Evolutionary conservation across 2,113 vertebrate species (phyloP).

Genomic region (Nansenia antarctica): DNA sequence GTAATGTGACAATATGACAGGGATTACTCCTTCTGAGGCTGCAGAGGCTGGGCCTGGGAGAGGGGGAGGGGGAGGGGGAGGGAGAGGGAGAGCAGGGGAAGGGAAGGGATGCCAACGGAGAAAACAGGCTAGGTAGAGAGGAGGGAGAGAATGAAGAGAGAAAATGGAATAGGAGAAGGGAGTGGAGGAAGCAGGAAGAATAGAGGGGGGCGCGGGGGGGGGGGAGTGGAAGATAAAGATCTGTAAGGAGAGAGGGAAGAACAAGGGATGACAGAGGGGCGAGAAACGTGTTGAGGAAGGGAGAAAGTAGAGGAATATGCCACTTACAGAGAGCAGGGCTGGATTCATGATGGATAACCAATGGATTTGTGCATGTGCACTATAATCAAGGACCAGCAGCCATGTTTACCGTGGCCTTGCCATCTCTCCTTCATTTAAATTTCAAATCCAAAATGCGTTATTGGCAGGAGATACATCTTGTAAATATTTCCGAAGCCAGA

Average conservation of each 20-base stretch:
- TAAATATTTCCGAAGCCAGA: too few relatives aligned
- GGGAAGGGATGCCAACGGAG: too few relatives aligned
- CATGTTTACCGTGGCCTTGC: too few relatives aligned
- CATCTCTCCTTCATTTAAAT: too few relatives aligned
- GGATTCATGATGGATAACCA: too few relatives aligned
- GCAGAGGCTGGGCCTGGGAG: slow-evolving; percentile 33
- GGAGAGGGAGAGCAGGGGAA: neutral
- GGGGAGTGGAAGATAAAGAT: neutral
- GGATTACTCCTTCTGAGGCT: slow-evolving; percentile 61
- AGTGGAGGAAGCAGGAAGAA: neutral
- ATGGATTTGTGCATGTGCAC: too few relatives aligned
- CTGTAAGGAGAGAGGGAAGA: neutral
- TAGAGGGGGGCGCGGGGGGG: neutral
- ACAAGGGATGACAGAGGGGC: slow-evolving; percentile 4
- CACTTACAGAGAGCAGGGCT: too few relatives aligned
- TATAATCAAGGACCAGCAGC: too few relatives aligned
- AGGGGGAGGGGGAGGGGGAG: slow-evolving; percentile 12
- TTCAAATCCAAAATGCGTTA: too few relatives aligned
- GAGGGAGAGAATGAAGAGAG: neutral
- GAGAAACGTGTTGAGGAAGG: neutral
- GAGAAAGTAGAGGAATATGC: too few relatives aligned
- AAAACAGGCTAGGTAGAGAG: neutral
- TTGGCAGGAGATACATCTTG: too few relatives aligned
- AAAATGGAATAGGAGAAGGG: neutral
- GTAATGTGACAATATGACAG: slow-evolving; percentile 75